Evolutionary conservation across 2,888 invertebrate species (phyloP).

Genomic region (Busseola fusca): DNA sequence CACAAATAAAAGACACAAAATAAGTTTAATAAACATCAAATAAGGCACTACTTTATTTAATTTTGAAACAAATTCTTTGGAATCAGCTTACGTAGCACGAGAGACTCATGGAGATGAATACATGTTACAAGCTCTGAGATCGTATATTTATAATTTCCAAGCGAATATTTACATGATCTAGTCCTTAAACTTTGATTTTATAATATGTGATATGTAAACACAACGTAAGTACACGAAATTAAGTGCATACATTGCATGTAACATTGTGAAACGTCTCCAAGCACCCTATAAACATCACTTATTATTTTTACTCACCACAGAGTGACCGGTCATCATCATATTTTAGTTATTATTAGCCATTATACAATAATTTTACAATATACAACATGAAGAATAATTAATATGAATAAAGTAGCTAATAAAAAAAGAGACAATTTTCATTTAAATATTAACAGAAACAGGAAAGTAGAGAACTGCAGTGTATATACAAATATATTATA

Average conservation of each 20-base stretch:
- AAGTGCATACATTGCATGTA: slow-evolving; percentile 69
- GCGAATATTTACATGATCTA: slow-evolving; percentile 72
- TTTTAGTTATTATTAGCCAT: slow-evolving; percentile 59
- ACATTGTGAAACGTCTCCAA: slow-evolving; percentile 70
- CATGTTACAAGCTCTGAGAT: slow-evolving; percentile 68
- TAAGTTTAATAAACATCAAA: slow-evolving; percentile 65
- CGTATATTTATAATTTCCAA: slow-evolving; percentile 66
- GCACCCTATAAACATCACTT: slow-evolving; percentile 70
- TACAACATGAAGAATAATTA: slow-evolving; percentile 54
- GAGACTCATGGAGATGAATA: slow-evolving; percentile 69
- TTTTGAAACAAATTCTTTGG: slow-evolving; percentile 57
- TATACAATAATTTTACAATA: slow-evolving; percentile 70
- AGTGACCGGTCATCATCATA: slow-evolving; percentile 63
- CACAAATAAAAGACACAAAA: slow-evolving; percentile 42
- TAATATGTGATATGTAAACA: slow-evolving; percentile 77
- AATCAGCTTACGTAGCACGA: slow-evolving; percentile 66
- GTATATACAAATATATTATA: slow-evolving; percentile 47
- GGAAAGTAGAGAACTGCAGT: slow-evolving; percentile 36
- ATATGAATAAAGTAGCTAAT: slow-evolving; percentile 44
- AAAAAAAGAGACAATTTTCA: slow-evolving; percentile 38
- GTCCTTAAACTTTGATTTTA: slow-evolving; percentile 66
- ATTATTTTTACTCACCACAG: slow-evolving; percentile 66
- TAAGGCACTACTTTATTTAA: slow-evolving; percentile 78
- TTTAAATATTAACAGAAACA: slow-evolving; percentile 54
- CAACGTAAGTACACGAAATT: slow-evolving; percentile 74